Conservation (phyloP, 2,797 vertebrate genomes). For the Acomys russatus region DNA sequence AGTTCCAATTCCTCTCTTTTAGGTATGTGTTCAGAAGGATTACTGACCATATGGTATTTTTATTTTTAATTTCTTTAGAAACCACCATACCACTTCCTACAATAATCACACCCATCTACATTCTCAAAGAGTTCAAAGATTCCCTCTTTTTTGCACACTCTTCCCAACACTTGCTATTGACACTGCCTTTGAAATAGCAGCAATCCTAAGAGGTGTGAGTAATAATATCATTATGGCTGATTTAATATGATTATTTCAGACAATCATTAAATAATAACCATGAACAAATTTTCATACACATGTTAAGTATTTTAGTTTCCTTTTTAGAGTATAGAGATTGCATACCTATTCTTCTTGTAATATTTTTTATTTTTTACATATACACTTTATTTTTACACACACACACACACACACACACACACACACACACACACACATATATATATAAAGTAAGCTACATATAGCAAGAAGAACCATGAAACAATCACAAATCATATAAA, state of each 20-base stretch:
- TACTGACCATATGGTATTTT: not conserved
- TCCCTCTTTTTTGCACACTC: fast-evolving
- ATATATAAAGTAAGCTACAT: too few species aligned
- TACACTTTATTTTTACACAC: too few species aligned
- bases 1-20: not conserved
- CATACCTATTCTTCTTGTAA: not conserved
- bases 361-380: too few species aligned
- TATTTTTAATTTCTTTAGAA: slow-evolving; percentile 21
- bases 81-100: not conserved
- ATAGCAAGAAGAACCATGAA: too few species aligned
- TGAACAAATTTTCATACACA: not conserved
- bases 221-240: not conserved
- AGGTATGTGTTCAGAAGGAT: not conserved
- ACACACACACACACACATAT: too few species aligned
- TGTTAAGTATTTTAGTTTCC: not conserved
- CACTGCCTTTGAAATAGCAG: not conserved
- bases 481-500: too few species aligned
- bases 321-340: not conserved
- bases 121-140: not conserved
- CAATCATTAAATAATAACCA: not conserved
- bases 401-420: too few species aligned
- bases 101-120: not conserved
- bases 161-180: not conserved
- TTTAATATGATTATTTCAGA: too few species aligned
- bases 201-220: not conserved